Evolutionary conservation across 2,113 vertebrate species (phyloP).

Genomic region (Vombatus ursinus): DNA sequence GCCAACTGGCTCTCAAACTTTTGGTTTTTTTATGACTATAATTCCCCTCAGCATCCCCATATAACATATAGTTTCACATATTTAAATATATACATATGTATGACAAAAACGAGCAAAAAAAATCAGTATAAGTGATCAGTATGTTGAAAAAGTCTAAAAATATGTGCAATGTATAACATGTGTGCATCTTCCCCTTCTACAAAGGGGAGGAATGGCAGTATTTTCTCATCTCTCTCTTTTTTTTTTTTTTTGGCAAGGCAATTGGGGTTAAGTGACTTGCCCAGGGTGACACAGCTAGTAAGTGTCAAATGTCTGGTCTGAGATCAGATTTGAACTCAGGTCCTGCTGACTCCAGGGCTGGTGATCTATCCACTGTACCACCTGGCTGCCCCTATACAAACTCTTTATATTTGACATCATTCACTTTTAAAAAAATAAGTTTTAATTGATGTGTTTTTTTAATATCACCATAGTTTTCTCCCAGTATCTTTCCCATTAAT

Average conservation of each 20-base stretch:
- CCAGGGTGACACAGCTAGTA: too few species aligned
- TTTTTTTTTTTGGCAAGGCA: too few species aligned
- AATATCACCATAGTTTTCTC: neutral
- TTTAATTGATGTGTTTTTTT: neutral
- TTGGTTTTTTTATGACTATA: neutral
- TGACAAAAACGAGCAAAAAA: neutral
- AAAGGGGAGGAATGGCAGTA: neutral
- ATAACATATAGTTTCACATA: too few species aligned
- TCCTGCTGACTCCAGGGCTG: too few species aligned
- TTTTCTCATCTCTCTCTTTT: neutral
- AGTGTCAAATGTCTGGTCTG: too few species aligned
- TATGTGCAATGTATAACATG: neutral
- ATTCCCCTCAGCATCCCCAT: neutral
- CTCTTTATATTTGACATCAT: neutral
- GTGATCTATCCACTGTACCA: too few species aligned
- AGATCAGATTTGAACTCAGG: too few species aligned
- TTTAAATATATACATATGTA: too few species aligned
- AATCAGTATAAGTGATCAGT: neutral
- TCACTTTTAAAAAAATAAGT: neutral
- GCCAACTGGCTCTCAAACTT: neutral
- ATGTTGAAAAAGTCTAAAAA: neutral
- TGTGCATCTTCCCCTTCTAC: neutral
- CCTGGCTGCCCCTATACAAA: neutral
- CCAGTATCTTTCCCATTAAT: neutral
- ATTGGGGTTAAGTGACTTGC: too few species aligned